phyloP scores from a whole-genome alignment of 2,888 invertebrate species.

The Orchesellides sinensis region DNA sequence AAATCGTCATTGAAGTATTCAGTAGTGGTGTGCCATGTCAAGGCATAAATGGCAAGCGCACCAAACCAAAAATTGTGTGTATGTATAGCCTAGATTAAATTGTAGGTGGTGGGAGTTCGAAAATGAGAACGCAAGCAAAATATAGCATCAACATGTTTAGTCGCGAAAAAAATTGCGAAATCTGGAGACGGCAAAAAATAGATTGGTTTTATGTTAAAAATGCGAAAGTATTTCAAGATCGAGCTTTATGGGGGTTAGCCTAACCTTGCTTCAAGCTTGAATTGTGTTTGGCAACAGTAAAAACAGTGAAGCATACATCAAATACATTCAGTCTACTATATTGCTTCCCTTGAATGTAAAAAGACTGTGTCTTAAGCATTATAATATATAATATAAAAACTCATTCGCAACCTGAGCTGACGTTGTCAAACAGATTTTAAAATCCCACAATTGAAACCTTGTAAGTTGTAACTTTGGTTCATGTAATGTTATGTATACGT shows the following conservation, averaged over 20 bases:
- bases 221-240: slow-evolving; percentile 43
- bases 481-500: no score
- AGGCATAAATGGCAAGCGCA: slow-evolving; percentile 2
- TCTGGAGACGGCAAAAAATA: slow-evolving; percentile 17
- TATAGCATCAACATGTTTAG: not conserved
- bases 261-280: slow-evolving; percentile 30
- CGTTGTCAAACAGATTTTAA: no score
- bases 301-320: not conserved
- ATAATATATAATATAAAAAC: not conserved
- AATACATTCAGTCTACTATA: no score
- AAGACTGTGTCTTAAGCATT: not conserved
- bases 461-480: no score
- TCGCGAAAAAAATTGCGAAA: slow-evolving; percentile 26
- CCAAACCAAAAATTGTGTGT: no score
- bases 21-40: not conserved
- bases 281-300: not conserved
- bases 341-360: no score
- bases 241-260: not conserved
- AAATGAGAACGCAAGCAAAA: not conserved
- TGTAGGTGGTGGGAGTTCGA: slow-evolving; percentile 5
- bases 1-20: not conserved
- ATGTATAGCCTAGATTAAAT: slow-evolving; percentile 17
- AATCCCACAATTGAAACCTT: no score
- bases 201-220: not conserved
- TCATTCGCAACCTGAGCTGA: not conserved